These are phyloP conservation scores for Dicerorhinus sumatrensis DNA, from an alignment of 2,113 vertebrate genomes.

Conservation along the genomic window DNA sequence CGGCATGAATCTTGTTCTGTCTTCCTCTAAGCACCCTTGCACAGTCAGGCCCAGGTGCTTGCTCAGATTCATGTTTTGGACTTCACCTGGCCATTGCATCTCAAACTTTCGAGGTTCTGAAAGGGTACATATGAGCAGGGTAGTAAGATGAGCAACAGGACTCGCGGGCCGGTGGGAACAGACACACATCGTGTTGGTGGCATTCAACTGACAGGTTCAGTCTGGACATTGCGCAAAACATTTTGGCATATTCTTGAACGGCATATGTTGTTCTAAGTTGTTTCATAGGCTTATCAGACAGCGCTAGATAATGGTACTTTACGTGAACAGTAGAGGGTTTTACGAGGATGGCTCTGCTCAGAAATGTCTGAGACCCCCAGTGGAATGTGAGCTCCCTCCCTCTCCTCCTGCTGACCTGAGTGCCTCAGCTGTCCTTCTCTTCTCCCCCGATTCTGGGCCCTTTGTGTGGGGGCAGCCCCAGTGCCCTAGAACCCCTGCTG, in stretches of 20 bases:
- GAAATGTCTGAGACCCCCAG: accelerated
- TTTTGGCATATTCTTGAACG: neutral
- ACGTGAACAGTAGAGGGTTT: too few species aligned
- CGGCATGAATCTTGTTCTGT: neutral
- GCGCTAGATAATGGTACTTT: neutral
- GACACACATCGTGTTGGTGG: neutral
- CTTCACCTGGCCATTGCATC: neutral
- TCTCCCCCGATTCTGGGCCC: neutral
- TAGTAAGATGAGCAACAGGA: neutral
- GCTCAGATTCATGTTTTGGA: neutral
- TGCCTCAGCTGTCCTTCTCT: neutral
- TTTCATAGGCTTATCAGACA: neutral
- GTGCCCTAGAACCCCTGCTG: too few species aligned
- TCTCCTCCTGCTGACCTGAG: neutral
- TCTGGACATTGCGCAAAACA: neutral
- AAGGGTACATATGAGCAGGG: neutral
- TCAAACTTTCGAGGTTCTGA: neutral
- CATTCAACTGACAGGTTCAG: neutral
- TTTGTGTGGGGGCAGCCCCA: too few species aligned
- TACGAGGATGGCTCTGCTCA: neutral
- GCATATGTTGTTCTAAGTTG: accelerated
- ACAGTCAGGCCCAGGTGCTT: neutral
- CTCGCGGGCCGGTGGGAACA: neutral
- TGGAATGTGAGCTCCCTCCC: neutral
- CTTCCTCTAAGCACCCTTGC: neutral